Evolutionary conservation across 2,888 invertebrate genomes (phyloP), one percentile per base, ranked within the genome.

Genomic region (Hyposoter dolosus): DNA sequence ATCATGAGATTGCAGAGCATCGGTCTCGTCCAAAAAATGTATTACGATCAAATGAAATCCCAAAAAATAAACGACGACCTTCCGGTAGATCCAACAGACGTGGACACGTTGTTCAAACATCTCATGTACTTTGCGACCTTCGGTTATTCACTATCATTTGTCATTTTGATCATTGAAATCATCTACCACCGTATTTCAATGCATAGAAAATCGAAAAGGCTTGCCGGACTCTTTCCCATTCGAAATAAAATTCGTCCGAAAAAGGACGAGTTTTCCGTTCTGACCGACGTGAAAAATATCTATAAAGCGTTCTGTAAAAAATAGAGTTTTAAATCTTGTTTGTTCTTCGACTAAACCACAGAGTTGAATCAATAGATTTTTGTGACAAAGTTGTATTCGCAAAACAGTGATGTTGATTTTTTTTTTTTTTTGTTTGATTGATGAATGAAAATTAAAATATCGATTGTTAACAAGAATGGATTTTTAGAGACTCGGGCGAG

Each of bases 21-120:
- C 0, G 88, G 86, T 23, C 60, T 87, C 32, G 65, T 65, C 19
- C 23, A 28, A 15, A 43, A 83, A 47, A n/a, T 50, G 7, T 50
- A 50, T 50, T 50, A 50, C 3, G 50, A 50, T 40, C 6, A 7
- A 40, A 4, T 3, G 40, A 40, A 40, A 40, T 6, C 7, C 40
- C 6, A 40, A 40, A 40, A 40, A 40, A 40, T 40, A 6, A 40
- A 40, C 40, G 40, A 40, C 40, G n/a, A n/a, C n/a, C 7, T 40
- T 40, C 40, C 40, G 40, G 40, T 40, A 40, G 40, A 40, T 7
- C 5, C 40, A 40, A 6, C 6, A 4, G 40, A 40, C 40, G 40
- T 6, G 40, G 40, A 40, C 0, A 40, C 40, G 7, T 50, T 50
- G 6, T 5, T 50, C 50, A 5, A 50, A 15, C 17, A n/a, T 0